A percentile compares a stretch with the other conserved stretches of the same genome.
phyloP scores from a whole-genome alignment of 2,888 invertebrate genomes.

The Xiphydria camelus region DNA sequence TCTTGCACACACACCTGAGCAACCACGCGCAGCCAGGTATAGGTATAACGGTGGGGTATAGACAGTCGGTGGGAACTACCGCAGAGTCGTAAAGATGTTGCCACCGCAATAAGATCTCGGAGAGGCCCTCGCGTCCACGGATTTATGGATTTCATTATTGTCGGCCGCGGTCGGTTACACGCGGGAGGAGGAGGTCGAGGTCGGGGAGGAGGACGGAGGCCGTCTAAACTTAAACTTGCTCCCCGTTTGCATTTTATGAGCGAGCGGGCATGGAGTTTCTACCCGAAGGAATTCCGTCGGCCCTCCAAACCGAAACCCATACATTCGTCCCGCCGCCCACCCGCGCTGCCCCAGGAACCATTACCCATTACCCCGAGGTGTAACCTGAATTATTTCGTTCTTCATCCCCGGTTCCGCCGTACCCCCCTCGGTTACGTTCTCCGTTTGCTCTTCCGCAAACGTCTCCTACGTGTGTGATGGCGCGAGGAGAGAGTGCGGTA shows the following conservation, averaged over 20 bases:
- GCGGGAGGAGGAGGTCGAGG: slow-evolving; percentile 13
- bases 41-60: neutral
- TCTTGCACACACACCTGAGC: too few relatives aligned
- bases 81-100: slow-evolving; percentile 36
- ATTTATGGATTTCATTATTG: slow-evolving; percentile 72
- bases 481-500: too few relatives aligned
- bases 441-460: too few relatives aligned
- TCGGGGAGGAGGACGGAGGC: slow-evolving; percentile 17
- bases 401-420: too few relatives aligned
- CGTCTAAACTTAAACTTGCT: slow-evolving; percentile 51
- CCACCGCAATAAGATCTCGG: slow-evolving; percentile 35
- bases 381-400: slow-evolving; percentile 37
- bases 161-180: slow-evolving; percentile 65
- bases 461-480: too few relatives aligned
- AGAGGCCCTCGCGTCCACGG: slow-evolving; percentile 63
- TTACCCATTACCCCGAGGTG: slow-evolving; percentile 32
- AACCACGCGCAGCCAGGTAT: too few relatives aligned
- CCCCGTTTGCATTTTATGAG: slow-evolving; percentile 56
- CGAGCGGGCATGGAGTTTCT: slow-evolving; percentile 39
- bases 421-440: too few relatives aligned
- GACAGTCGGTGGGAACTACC: too few relatives aligned
- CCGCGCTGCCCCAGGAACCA: slow-evolving; percentile 13
- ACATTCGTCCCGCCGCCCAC: slow-evolving; percentile 33
- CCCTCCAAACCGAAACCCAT: slow-evolving; percentile 38
- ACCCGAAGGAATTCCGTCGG: slow-evolving; percentile 39